Conservation (phyloP, 2,888 invertebrate species). For the Andrena trimmerana region DNA sequence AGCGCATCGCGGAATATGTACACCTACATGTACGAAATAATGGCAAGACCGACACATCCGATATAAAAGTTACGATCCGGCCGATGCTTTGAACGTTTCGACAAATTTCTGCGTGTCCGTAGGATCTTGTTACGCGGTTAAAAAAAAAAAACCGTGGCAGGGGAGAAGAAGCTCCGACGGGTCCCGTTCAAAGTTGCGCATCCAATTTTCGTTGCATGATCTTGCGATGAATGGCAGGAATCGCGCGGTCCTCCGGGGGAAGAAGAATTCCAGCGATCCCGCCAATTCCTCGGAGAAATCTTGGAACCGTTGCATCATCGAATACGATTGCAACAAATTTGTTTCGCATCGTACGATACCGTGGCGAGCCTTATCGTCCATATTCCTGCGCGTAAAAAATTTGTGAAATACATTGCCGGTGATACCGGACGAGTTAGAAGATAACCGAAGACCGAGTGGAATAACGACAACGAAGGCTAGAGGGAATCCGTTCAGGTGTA, state of each 20-base stretch:
- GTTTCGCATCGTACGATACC: slow-evolving; percentile 73
- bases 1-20: slow-evolving; percentile 43
- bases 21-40: no score
- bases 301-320: slow-evolving; percentile 82
- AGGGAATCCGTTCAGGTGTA: no score
- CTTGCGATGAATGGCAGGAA: slow-evolving; percentile 74
- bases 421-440: slow-evolving; percentile 37
- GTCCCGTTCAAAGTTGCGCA: slow-evolving; percentile 46
- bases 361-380: slow-evolving; percentile 39
- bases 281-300: slow-evolving; percentile 84
- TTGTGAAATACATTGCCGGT: slow-evolving; percentile 72
- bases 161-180: slow-evolving; percentile 35
- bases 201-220: slow-evolving; percentile 79
- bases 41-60: no score
- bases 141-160: no score
- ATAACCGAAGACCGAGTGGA: not conserved
- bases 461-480: not conserved
- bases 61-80: not conserved
- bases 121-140: not conserved
- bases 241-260: slow-evolving; percentile 63
- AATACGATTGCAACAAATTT: slow-evolving; percentile 76
- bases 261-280: slow-evolving; percentile 68
- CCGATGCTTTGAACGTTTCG: not conserved
- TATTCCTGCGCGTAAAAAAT: slow-evolving; percentile 70
- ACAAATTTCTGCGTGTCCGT: no score